phyloP scores from a whole-genome alignment of 2,888 invertebrate genomes.

The Brachynemurus nebulosus region DNA sequence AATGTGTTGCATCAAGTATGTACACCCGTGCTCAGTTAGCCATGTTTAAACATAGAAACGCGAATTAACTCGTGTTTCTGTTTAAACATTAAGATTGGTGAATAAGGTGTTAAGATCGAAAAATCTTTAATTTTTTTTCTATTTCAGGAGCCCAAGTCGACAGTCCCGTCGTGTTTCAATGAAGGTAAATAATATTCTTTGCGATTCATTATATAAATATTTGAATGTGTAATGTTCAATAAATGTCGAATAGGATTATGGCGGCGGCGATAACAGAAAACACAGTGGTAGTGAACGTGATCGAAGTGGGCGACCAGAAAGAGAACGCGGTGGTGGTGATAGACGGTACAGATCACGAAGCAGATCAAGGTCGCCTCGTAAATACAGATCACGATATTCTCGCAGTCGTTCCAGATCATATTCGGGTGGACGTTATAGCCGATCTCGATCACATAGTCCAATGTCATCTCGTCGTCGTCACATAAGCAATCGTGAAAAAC shows the following conservation, averaged over 20 bases:
- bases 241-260: constrained; percentile 18
- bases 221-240: too few species aligned
- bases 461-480: constrained; percentile 71
- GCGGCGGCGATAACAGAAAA: constrained; percentile 27
- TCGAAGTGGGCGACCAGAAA: constrained; percentile 20
- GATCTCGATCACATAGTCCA: constrained; percentile 60
- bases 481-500: constrained; percentile 70
- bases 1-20: too few species aligned
- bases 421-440: constrained; percentile 43
- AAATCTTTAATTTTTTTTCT: too few species aligned
- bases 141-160: constrained; percentile 28
- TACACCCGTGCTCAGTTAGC: too few species aligned
- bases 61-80: too few species aligned
- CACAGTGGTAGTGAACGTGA: constrained; percentile 24
- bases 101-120: too few species aligned
- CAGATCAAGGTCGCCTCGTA: constrained; percentile 43
- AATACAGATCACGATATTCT: constrained; percentile 44
- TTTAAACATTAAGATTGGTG: too few species aligned
- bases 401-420: constrained; percentile 51
- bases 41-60: too few species aligned
- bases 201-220: too few species aligned
- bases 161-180: constrained; percentile 28
- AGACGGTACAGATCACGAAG: constrained; percentile 37
- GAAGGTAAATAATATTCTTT: background rate
- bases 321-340: constrained; percentile 23